A percentile compares a stretch with the other conserved stretches of the same genome.
phyloP scores from a whole-genome alignment of 1,140 invertebrate genomes.

The Dolichoris vasculosae region DNA sequence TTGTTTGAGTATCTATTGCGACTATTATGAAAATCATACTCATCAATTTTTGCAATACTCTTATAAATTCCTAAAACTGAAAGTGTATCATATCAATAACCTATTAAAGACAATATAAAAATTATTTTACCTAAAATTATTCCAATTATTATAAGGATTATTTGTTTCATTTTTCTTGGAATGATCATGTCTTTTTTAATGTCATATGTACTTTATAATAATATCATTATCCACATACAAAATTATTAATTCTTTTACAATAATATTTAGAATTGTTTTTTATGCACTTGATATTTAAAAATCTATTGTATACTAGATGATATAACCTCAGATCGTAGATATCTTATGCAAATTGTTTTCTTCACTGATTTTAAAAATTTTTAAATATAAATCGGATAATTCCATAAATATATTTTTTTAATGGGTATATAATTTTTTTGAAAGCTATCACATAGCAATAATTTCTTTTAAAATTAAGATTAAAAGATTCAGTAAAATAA shows the following conservation, averaged over 20 bases:
- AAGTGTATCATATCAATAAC: conserved; percentile 29
- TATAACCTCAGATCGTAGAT: conserved; percentile 13
- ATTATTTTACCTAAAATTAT: conserved; percentile 64
- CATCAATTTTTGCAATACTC: conserved; percentile 64
- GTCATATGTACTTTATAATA: conserved; percentile 5
- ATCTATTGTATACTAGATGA: conserved; percentile 1
- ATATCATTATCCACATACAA: not conserved
- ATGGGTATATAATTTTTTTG: too few relatives aligned
- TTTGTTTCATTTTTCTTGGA: conserved; percentile 71
- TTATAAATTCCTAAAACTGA: conserved; percentile 72
- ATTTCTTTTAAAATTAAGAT: too few relatives aligned
- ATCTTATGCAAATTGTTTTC: conserved; percentile 1
- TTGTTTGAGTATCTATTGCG: conserved; percentile 40
- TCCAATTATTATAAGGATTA: conserved; percentile 65
- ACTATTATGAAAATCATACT: conserved; percentile 46
- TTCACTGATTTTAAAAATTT: not conserved
- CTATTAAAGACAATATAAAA: not conserved
- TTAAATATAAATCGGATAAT: not conserved
- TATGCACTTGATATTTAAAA: not conserved
- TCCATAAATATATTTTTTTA: not conserved
- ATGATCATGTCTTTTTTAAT: conserved; percentile 52
- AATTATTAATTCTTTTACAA: conserved; percentile 1
- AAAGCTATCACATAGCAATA: too few relatives aligned
- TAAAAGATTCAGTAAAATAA: too few relatives aligned
- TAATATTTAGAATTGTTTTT: not conserved